These are phyloP conservation scores for Melikaiella ostensackeni DNA, from an alignment of 2,888 invertebrate species.

Conservation along the genomic window DNA sequence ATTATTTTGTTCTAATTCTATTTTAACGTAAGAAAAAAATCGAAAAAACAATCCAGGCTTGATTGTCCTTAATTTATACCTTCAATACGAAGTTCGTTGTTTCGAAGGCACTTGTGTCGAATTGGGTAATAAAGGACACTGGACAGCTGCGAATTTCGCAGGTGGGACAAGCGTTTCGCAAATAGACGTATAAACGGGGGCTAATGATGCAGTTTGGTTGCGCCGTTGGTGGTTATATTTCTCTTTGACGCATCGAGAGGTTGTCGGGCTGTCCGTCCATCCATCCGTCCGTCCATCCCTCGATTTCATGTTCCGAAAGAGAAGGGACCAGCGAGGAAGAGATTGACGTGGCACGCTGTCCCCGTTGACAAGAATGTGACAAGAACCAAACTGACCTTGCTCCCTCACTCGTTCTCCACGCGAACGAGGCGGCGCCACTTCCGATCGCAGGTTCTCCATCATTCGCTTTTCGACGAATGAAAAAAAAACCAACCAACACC, in stretches of 20 bases:
- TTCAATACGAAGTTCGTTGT: not conserved
- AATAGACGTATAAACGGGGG: constrained; percentile 67
- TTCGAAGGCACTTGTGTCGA: not conserved
- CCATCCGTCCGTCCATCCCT: constrained; percentile 61
- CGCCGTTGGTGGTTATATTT: constrained; percentile 75
- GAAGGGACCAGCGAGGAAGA: constrained; percentile 67
- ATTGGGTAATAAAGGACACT: constrained; percentile 22
- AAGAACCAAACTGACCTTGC: constrained; percentile 72
- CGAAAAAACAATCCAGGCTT: not conserved
- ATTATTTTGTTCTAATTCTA: no score
- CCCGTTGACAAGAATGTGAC: constrained; percentile 77
- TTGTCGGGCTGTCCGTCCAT: constrained; percentile 71
- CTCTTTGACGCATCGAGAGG: constrained; percentile 76
- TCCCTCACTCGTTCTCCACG: constrained; percentile 60
- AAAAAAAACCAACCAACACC: not conserved
- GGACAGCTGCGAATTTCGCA: constrained; percentile 44
- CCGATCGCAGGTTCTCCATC: constrained; percentile 59
- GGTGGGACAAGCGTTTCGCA: constrained; percentile 60
- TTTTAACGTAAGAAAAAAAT: not conserved
- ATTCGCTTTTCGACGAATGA: constrained; percentile 43
- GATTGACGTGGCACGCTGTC: constrained; percentile 76
- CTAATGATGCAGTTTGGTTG: constrained; percentile 75
- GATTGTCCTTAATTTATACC: not conserved
- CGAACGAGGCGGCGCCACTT: constrained; percentile 62
- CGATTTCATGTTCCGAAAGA: constrained; percentile 59